Conservation (phyloP, 2,797 vertebrate genomes). For the Remorina albescens region DNA sequence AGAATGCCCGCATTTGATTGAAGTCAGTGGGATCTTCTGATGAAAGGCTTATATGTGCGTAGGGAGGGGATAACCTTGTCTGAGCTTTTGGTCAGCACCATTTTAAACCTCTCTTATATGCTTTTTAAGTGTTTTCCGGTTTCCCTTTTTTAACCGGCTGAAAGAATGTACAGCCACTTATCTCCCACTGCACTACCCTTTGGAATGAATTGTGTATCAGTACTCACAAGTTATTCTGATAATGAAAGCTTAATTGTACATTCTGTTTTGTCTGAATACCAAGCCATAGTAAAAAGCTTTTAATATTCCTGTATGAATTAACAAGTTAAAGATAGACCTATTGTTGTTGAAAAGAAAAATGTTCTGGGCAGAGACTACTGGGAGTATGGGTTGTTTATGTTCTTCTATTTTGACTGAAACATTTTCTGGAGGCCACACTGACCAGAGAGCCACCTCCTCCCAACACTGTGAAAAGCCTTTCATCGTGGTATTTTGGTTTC, state of each 20-base stretch:
- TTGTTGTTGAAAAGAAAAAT: slow-evolving; percentile 39
- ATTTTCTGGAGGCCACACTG: slow-evolving; percentile 39
- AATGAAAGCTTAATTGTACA: not conserved
- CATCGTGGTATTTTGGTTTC: slow-evolving; percentile 15
- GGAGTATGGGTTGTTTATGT: slow-evolving; percentile 40
- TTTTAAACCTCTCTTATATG: slow-evolving; percentile 51
- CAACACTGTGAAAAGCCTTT: slow-evolving; percentile 22
- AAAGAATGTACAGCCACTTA: slow-evolving; percentile 40
- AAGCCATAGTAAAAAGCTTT: not conserved
- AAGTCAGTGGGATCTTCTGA: slow-evolving; percentile 60
- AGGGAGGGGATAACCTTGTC: slow-evolving; percentile 51
- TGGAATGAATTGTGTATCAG: slow-evolving; percentile 31
- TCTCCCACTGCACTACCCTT: slow-evolving; percentile 16
- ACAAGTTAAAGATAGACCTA: slow-evolving; percentile 25
- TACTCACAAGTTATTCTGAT: not conserved
- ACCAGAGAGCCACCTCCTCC: slow-evolving; percentile 37
- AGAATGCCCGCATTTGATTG: slow-evolving; percentile 69
- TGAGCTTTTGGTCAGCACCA: slow-evolving; percentile 38
- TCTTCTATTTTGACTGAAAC: slow-evolving; percentile 50
- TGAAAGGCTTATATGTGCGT: slow-evolving; percentile 64
- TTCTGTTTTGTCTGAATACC: not conserved
- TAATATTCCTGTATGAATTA: slow-evolving; percentile 13
- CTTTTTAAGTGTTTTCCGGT: slow-evolving; percentile 22
- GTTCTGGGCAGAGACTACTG: slow-evolving; percentile 27
- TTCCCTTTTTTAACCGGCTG: slow-evolving; percentile 44